These are phyloP conservation scores for Lacerta viridis DNA, from an alignment of 2,797 vertebrate genomes.

Conservation along the genomic window DNA sequence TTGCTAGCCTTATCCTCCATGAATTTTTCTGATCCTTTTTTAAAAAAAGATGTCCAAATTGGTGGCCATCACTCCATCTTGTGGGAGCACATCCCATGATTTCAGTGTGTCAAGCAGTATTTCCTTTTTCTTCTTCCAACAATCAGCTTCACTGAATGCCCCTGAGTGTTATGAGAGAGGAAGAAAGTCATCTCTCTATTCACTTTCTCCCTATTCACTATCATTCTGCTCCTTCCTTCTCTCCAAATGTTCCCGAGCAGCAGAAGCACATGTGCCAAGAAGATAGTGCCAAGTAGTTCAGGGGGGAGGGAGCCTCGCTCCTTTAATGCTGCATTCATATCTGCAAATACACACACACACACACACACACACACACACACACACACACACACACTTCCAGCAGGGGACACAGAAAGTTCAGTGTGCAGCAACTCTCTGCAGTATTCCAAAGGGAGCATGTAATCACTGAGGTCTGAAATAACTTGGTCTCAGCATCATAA, in stretches of 20 bases:
- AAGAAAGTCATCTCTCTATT: too few relatives aligned
- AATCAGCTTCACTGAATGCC: too few relatives aligned
- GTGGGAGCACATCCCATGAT: too few relatives aligned
- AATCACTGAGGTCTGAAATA: slow-evolving; percentile 36
- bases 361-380: neutral
- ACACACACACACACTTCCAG: neutral
- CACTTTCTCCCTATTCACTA: too few relatives aligned
- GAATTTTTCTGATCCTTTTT: too few relatives aligned
- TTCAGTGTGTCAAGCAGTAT: too few relatives aligned
- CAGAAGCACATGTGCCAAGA: neutral
- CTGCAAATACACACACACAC: neutral
- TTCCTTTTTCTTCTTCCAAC: too few relatives aligned
- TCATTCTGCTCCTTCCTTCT: neutral
- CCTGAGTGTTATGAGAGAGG: too few relatives aligned
- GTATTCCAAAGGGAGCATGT: slow-evolving; percentile 23
- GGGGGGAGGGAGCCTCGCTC: neutral
- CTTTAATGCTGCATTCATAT: neutral
- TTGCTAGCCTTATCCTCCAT: too few relatives aligned
- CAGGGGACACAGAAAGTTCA: neutral
- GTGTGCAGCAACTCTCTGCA: neutral
- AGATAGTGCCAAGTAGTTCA: too few relatives aligned
- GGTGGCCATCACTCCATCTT: too few relatives aligned
- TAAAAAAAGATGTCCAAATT: too few relatives aligned
- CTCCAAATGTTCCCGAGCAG: neutral
- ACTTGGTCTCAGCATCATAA: slow-evolving; percentile 27